phyloP scores from a whole-genome alignment of 2,888 invertebrate genomes.

The Hyalella azteca region DNA sequence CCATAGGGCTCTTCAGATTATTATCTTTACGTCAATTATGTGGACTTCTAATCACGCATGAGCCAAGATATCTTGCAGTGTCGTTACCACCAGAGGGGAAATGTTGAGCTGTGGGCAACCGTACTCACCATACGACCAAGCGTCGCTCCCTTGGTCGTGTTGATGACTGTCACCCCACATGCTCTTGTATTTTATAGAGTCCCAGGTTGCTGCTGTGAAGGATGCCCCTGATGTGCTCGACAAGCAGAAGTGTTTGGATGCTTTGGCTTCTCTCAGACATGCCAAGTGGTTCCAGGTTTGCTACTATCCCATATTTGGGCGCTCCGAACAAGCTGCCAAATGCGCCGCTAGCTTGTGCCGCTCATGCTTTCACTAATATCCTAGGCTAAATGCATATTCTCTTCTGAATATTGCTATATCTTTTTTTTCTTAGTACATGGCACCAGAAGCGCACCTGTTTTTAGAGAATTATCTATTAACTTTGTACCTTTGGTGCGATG shows the following conservation, averaged over 20 bases:
- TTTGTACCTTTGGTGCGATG: no score
- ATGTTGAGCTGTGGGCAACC: slow-evolving; percentile 22
- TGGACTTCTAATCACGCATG: neutral
- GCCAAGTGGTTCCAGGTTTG: slow-evolving; percentile 99
- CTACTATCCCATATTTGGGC: no score
- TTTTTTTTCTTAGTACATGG: no score
- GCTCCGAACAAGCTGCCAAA: no score
- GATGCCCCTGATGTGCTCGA: slow-evolving; percentile 90
- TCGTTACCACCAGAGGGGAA: slow-evolving; percentile 15
- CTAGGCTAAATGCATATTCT: no score
- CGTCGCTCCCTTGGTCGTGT: slow-evolving; percentile 1
- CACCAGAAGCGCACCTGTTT: no score
- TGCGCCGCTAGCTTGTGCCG: no score
- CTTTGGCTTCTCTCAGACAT: slow-evolving; percentile 99
- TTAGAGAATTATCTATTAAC: no score
- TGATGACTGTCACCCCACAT: slow-evolving; percentile 1
- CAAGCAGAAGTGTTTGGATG: slow-evolving; percentile 99
- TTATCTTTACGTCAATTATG: neutral
- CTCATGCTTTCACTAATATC: no score
- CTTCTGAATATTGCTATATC: no score
- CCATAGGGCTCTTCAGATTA: neutral
- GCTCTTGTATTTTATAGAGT: slow-evolving; percentile 59
- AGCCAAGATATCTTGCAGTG: neutral
- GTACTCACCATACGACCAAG: slow-evolving; percentile 32
- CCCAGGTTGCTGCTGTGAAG: slow-evolving; percentile 64